Percentiles rank a stretch among this genome's conserved stretches.
Conservation (phyloP, 2,113 vertebrate genomes). For the Albula glossodonta region DNA sequence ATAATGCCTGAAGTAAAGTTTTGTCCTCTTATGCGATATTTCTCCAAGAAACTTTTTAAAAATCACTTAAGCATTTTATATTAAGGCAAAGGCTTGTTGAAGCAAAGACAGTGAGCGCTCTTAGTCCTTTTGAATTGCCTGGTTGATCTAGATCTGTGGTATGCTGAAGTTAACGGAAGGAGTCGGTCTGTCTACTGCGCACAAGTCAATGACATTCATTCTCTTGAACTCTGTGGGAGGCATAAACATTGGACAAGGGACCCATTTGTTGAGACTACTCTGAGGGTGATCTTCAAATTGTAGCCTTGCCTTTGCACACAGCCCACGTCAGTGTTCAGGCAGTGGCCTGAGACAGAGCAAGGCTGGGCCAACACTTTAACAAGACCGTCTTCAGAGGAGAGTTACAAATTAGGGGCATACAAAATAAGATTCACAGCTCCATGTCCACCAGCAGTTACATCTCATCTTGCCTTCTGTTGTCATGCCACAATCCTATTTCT, state of each 20-base stretch:
- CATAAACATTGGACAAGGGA: slow-evolving; percentile 28
- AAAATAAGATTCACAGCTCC: too few species aligned
- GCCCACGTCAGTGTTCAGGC: background rate
- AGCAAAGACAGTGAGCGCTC: background rate
- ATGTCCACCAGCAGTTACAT: too few species aligned
- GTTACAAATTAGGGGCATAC: too few species aligned
- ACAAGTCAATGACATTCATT: slow-evolving; percentile 60
- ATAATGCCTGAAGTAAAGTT: background rate
- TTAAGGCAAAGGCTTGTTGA: background rate
- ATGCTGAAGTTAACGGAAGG: slow-evolving; percentile 20
- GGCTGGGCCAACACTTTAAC: background rate
- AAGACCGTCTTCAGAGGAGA: too few species aligned
- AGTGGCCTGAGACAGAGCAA: background rate
- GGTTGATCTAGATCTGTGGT: background rate
- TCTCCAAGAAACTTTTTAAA: background rate
- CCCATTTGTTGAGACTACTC: background rate
- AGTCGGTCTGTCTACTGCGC: slow-evolving; percentile 23
- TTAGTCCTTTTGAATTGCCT: background rate
- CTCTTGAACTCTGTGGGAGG: slow-evolving; percentile 45
- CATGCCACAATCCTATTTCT: too few species aligned
- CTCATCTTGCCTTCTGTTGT: too few species aligned
- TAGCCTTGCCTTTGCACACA: background rate
- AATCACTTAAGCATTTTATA: background rate
- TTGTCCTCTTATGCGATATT: background rate
- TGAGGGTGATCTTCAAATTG: background rate